phyloP scores from a whole-genome alignment of 2,888 invertebrate genomes.

The Campaea margaritaria region DNA sequence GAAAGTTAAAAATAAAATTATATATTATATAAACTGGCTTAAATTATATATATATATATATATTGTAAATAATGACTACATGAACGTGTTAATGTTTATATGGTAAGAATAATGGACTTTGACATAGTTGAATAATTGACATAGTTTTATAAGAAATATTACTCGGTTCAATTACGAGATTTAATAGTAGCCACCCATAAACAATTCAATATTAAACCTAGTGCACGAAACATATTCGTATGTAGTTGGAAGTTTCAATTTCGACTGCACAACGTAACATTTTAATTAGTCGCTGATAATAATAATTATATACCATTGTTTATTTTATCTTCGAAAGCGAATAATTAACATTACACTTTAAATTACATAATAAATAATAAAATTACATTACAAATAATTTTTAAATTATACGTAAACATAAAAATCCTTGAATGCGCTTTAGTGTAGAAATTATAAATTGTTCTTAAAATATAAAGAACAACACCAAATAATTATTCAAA shows the following conservation, averaged over 20 bases:
- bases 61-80: conserved; percentile 55
- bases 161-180: conserved; percentile 55
- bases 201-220: conserved; percentile 56
- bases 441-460: conserved; percentile 2
- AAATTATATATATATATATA: conserved; percentile 47
- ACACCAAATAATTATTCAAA: not conserved
- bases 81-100: conserved; percentile 50
- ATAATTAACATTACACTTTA: no score
- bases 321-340: no score
- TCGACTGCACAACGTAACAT: conserved; percentile 11
- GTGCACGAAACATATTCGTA: conserved; percentile 67
- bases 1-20: conserved; percentile 42
- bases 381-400: no score
- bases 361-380: no score
- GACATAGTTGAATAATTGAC: conserved; percentile 45
- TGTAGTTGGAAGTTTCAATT: conserved; percentile 47
- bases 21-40: conserved; percentile 42
- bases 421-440: conserved; percentile 22
- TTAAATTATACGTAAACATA: conserved; percentile 11
- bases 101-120: no score
- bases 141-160: conserved; percentile 47
- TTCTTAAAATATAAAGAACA: not conserved
- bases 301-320: no score
- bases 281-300: no score
- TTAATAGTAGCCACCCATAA: conserved; percentile 53